Evolutionary conservation across 2,113 vertebrate genomes (phyloP), one percentile per base, ranked within the genome.

Genomic region (Cercopithecus mona): DNA sequence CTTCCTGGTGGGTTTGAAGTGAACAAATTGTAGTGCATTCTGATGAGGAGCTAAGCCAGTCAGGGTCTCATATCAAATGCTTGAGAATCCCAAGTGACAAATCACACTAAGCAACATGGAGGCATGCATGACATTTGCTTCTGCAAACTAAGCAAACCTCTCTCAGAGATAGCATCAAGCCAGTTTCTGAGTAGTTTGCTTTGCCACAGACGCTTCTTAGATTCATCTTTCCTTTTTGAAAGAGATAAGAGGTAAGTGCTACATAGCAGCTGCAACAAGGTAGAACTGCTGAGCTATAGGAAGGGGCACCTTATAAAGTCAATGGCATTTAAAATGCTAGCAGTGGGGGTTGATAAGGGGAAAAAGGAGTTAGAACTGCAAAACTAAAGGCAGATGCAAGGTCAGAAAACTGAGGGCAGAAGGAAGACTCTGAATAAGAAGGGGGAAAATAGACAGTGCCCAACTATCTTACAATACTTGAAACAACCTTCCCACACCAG

Each of bases 41-140:
- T 96, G 79, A 95, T 93, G 95, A 97, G 91, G 48, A 86, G 72
- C 59, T 91, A 40, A 97, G 82, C 13, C 6, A 96, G 57, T 86
- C 35, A 96, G 75, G 25, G 2, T 48, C 86, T 96, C 88, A 73
- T 45, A 93, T 85, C 85, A 90, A 97, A 94, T 92, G 70, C 80
- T 40, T 94, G 38, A 90, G 97, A 98, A 98, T 98, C 97, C 96
- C 96, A 97, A 98, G 98, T 98, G 98, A 98, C 92, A 97, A 98
- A 98, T 98, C 97, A 97, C 97, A 96, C 92, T 93, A 95, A 88
- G 92, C 90, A 98, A 97, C 27, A 92, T 96, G 96, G 97, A 98
- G 88, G 93, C 97, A 98, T 94, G 95, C 94, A 96, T 97, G 94
- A 76, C n/a, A 96, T 93, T 96, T 81, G n/a, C 66, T 98, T 98